Evolutionary conservation across 1,140 invertebrate species (phyloP).

Genomic region (Palaemon carinicauda): DNA sequence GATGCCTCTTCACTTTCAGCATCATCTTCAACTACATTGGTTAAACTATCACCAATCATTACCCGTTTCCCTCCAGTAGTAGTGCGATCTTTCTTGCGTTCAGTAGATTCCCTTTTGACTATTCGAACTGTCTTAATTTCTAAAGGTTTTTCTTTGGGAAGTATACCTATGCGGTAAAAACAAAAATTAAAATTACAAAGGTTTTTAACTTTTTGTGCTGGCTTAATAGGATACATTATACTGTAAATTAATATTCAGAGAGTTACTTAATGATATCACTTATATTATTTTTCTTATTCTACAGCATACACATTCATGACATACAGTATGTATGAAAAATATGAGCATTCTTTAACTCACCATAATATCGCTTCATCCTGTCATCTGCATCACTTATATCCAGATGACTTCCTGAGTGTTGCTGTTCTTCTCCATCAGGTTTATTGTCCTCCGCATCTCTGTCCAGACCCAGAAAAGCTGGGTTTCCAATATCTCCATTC

Average conservation of each 20-base stretch:
- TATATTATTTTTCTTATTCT: no score
- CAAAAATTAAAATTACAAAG: not conserved
- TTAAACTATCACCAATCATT: conserved; percentile 59
- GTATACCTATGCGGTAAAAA: conserved; percentile 70
- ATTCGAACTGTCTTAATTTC: conserved; percentile 93
- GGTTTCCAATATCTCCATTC: conserved; percentile 34
- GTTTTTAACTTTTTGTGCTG: not conserved
- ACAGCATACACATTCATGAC: no score
- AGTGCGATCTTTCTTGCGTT: conserved; percentile 74
- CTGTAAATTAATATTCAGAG: no score
- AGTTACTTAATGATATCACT: no score
- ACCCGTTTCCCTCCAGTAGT: conserved; percentile 58
- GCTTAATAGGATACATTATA: no score
- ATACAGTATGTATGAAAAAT: no score
- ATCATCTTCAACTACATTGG: conserved; percentile 54
- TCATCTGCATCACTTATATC: conserved; percentile 72
- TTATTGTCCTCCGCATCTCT: conserved; percentile 49
- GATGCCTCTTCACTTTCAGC: conserved; percentile 47
- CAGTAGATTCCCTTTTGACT: conserved; percentile 89
- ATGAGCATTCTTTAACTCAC: conserved; percentile 61
- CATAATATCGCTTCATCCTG: conserved; percentile 71
- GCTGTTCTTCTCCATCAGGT: conserved; percentile 58
- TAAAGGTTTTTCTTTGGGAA: conserved; percentile 73
- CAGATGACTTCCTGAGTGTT: conserved; percentile 59
- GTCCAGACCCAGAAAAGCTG: conserved; percentile 30